These are phyloP conservation scores for Cephus rjabovi DNA, from an alignment of 2,888 invertebrate genomes.

Conservation along the genomic window DNA sequence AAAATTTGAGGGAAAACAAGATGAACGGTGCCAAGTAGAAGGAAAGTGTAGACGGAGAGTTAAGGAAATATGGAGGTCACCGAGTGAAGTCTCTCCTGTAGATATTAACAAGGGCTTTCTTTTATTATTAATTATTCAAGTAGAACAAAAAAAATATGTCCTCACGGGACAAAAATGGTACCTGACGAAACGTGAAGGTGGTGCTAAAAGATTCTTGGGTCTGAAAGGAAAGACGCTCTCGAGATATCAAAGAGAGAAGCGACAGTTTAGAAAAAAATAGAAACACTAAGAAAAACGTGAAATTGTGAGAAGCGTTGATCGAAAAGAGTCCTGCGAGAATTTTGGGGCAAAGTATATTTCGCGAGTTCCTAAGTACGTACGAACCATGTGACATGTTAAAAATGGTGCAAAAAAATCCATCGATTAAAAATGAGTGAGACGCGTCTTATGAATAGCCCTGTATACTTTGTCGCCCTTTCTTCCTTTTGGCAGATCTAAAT, in stretches of 20 bases:
- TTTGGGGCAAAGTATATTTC: conserved; percentile 3
- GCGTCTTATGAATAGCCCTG: background rate
- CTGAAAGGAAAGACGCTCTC: background rate
- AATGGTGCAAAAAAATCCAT: background rate
- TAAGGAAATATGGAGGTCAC: background rate
- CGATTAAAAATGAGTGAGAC: conserved; percentile 1
- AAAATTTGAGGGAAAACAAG: background rate
- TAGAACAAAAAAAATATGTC: conserved; percentile 9
- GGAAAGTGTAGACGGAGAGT: background rate
- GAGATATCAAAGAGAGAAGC: background rate
- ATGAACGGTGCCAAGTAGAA: background rate
- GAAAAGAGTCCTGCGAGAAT: background rate
- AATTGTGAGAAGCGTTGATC: background rate
- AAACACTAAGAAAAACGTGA: background rate
- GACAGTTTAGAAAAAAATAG: background rate
- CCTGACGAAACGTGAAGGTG: conserved; percentile 22
- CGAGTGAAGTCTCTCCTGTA: background rate
- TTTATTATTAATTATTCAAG: background rate
- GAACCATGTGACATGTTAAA: background rate
- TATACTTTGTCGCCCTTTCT: conserved; percentile 12
- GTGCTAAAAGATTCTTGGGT: conserved; percentile 13
- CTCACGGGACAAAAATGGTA: conserved; percentile 11
- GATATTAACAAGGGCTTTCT: background rate
- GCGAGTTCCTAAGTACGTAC: background rate
- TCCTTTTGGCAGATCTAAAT: background rate